Evolutionary conservation across 2,797 vertebrate genomes (phyloP), one percentile per base, ranked within the genome.

Genomic region (Acanthurus leucopareius): DNA sequence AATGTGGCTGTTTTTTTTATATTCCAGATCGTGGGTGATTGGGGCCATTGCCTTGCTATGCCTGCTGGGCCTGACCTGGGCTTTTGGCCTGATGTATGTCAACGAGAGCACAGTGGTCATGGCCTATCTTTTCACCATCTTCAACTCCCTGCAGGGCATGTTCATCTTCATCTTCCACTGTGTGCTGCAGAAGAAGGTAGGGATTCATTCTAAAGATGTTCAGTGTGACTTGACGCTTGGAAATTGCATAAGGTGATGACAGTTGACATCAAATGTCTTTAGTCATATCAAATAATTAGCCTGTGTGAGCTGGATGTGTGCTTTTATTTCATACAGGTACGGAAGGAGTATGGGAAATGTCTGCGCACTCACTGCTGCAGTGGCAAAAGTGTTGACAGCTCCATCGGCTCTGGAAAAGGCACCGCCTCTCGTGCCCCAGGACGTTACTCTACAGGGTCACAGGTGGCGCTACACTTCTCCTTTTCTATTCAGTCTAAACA

Each of bases 81-180:
- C 97, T 32, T 99, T 99, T 69, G 98, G 98, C 56, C 94, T 99
- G 77, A 97, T 99, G 94, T 99, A 97, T 89, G 96, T 99, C 95
- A 99, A 99, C 14, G 97, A 99, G 91, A 97, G 97, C 92, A 98
- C 98, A 0, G 93, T 99, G 85, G 97, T 98, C 95, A 99, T 99
- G 98, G 98, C 98, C 0, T 99, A 99, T 93, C 97, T 99, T 84
- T 99, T 99, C 94, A 99, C 98, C 93, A 96, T 98, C 93, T 99
- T 99, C 95, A 99, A 99, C 95, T 97, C 98, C 66, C 96, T 99
- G 94, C 98, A 99, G 94, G 97, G 98, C 92, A 97, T 99, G 97
- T 99, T 99, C 93, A 99, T 99, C 95, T 99, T 99, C 95, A 99
- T 99, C 94, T 99, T 99, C 86, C 98, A 99, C 90, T 99, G 98